Percentiles rank a stretch among this genome's conserved stretches.
Evolutionary conservation across 1,140 invertebrate genomes (phyloP).

Genomic region (Drosophila pachea): DNA sequence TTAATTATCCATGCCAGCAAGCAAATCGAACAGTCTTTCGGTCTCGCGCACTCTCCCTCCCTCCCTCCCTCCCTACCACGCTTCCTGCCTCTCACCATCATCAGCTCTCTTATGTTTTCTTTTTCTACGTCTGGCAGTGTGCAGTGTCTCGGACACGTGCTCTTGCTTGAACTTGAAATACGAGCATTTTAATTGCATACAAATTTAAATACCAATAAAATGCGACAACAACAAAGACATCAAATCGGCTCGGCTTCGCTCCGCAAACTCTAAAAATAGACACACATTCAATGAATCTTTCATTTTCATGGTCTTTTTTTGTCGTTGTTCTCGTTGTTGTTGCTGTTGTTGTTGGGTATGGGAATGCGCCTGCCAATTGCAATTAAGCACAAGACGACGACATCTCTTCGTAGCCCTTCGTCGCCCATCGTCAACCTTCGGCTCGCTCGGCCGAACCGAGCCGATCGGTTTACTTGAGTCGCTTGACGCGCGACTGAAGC

Average conservation of each 20-base stretch:
- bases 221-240: conserved; percentile 3
- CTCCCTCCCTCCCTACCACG: conserved; percentile 18
- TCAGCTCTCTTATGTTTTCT: too few species aligned
- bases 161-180: conserved; percentile 66
- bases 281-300: not conserved
- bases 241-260: not conserved
- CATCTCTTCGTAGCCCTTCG: too few species aligned
- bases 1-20: conserved; percentile 37
- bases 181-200: conserved; percentile 58
- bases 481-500: not conserved
- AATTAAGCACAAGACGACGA: not conserved
- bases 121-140: too few species aligned
- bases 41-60: conserved; percentile 1
- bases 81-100: too few species aligned
- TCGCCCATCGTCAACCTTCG: not conserved
- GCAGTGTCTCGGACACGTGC: conserved; percentile 30
- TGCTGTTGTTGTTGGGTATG: conserved; percentile 2
- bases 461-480: not conserved
- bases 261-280: conserved; percentile 22
- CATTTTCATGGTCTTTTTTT: too few species aligned
- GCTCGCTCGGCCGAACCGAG: not conserved
- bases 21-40: conserved; percentile 1
- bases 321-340: not conserved
- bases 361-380: conserved; percentile 3
- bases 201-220: conserved; percentile 63